Percentiles rank a stretch among this genome's conserved stretches.
Evolutionary conservation across 2,113 vertebrate genomes (phyloP).

Genomic region (Dascyllus trimaculatus): DNA sequence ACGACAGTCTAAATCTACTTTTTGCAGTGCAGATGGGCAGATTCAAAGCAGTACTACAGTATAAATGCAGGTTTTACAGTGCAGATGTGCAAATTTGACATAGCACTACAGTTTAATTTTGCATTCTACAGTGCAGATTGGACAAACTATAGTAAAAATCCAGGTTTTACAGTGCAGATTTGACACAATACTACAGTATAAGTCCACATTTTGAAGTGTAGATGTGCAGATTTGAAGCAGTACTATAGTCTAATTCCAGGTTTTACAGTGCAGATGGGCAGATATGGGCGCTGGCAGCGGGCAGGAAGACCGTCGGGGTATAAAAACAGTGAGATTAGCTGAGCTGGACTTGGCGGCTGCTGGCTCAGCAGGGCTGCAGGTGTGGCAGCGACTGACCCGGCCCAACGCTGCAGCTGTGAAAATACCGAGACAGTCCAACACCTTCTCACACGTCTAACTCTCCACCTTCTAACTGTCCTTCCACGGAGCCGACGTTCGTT

Average conservation of each 20-base stretch:
- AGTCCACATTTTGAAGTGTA: no score
- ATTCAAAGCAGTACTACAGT: no score
- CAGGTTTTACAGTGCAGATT: background rate
- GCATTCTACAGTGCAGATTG: no score
- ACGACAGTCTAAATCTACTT: no score
- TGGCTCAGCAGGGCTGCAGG: slow-evolving; percentile 82
- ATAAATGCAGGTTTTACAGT: no score
- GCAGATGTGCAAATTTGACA: slow-evolving; percentile 40
- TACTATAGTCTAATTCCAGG: no score
- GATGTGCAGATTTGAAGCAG: background rate
- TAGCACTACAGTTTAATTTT: no score
- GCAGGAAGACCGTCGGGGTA: slow-evolving; percentile 50
- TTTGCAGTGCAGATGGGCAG: background rate
- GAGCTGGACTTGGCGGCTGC: slow-evolving; percentile 64
- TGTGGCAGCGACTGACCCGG: slow-evolving; percentile 72
- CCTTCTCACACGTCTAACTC: background rate
- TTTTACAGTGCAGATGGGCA: slow-evolving; percentile 7
- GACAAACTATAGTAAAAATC: no score
- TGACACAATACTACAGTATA: background rate
- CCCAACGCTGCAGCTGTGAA: slow-evolving; percentile 80
- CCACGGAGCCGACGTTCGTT: background rate
- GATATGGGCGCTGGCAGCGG: slow-evolving; percentile 51
- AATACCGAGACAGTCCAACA: slow-evolving; percentile 66
- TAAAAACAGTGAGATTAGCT: slow-evolving; percentile 73
- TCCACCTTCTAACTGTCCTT: slow-evolving; percentile 3